Evolutionary conservation across 2,888 invertebrate genomes (phyloP).

Genomic region (Parnassius smintheus): DNA sequence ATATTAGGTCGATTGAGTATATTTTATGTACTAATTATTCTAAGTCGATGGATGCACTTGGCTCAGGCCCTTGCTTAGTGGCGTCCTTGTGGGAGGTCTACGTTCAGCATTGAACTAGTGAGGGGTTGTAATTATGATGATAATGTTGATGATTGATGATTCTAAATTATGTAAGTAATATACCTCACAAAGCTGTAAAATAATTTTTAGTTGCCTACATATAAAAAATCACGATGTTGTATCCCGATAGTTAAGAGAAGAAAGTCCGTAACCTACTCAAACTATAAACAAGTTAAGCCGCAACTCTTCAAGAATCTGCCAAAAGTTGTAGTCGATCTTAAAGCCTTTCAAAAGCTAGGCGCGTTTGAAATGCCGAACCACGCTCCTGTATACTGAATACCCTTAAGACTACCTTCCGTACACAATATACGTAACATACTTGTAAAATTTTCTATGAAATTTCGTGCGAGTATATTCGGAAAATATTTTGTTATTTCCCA

Average conservation of each 20-base stretch:
- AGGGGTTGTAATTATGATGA: no score
- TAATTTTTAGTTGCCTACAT: no score
- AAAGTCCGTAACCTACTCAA: slow-evolving; percentile 4
- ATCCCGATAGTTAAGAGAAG: neutral
- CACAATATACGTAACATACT: slow-evolving; percentile 21
- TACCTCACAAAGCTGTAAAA: no score
- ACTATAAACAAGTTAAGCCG: slow-evolving; percentile 9
- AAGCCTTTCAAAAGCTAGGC: slow-evolving; percentile 18
- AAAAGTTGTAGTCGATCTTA: slow-evolving; percentile 15
- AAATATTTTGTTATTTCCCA: slow-evolving; percentile 19
- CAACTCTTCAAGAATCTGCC: slow-evolving; percentile 16
- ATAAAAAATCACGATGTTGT: no score
- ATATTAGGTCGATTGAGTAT: no score
- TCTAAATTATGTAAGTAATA: no score
- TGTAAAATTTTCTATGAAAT: slow-evolving; percentile 23
- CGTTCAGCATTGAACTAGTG: no score
- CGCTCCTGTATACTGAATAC: slow-evolving; percentile 12
- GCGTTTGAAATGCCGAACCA: slow-evolving; percentile 3
- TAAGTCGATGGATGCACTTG: no score
- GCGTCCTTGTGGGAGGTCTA: no score
- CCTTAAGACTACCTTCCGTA: neutral
- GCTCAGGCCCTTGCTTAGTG: no score
- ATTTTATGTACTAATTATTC: no score
- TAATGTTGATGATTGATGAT: no score
- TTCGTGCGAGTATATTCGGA: slow-evolving; percentile 22